phyloP scores from a whole-genome alignment of 2,113 vertebrate genomes.

The Cebidichthys violaceus region DNA sequence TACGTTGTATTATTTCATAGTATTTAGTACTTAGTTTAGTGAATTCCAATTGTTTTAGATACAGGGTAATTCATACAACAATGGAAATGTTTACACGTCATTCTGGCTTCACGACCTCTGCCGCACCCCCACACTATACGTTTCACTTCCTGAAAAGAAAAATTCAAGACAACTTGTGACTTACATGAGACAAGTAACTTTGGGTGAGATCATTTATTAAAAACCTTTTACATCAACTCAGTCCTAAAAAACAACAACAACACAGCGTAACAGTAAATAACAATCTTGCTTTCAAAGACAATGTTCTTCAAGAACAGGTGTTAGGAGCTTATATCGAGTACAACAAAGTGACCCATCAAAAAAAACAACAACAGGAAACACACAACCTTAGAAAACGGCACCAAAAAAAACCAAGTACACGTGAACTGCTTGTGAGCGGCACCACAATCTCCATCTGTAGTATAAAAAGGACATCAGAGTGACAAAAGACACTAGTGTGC shows the following conservation, averaged over 20 bases:
- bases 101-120: neutral
- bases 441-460: neutral
- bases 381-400: conserved; percentile 44
- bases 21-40: neutral
- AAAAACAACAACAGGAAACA: conserved; percentile 5
- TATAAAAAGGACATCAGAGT: neutral
- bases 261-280: conserved; percentile 45
- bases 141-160: neutral
- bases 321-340: conserved; percentile 20
- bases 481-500: neutral
- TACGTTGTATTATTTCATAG: neutral
- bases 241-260: conserved; percentile 27
- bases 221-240: conserved; percentile 56
- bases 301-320: conserved; percentile 12
- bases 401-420: conserved; percentile 7
- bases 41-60: neutral
- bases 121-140: fast-evolving
- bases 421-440: conserved; percentile 2
- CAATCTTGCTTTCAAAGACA: neutral
- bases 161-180: neutral
- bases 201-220: conserved; percentile 63
- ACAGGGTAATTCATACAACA: neutral
- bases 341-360: conserved; percentile 1
- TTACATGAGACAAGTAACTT: neutral
- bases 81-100: neutral